Conservation (phyloP, 2,797 vertebrate species). For the Agapornis canus region DNA sequence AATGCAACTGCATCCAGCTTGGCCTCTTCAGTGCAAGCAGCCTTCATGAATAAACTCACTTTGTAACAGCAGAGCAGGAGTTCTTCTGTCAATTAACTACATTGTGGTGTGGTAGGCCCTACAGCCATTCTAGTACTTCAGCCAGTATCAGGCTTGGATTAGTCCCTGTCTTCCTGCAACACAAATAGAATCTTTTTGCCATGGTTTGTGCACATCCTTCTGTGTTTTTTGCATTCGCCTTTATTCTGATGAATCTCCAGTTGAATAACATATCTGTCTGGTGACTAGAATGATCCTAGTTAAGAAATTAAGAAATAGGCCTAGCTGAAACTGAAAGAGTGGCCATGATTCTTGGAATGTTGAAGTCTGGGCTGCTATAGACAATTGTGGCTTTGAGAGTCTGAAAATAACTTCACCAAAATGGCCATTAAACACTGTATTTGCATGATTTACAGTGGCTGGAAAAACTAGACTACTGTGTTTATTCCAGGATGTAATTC, state of each 20-base stretch:
- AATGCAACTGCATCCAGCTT: background rate
- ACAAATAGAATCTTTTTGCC: background rate
- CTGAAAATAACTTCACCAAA: background rate
- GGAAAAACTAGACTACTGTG: background rate
- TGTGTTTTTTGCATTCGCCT: background rate
- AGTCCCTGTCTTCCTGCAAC: background rate
- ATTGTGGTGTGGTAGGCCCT: rapidly evolving
- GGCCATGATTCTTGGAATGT: background rate
- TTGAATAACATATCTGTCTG: rapidly evolving
- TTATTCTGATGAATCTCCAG: background rate
- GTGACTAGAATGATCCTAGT: background rate
- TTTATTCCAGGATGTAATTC: background rate
- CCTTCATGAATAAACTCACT: background rate
- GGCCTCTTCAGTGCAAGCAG: background rate
- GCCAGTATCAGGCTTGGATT: background rate
- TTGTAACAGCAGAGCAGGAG: background rate
- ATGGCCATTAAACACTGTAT: background rate
- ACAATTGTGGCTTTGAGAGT: background rate
- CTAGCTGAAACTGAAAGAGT: background rate
- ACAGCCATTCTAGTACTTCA: background rate
- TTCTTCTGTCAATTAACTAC: background rate
- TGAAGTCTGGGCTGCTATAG: background rate
- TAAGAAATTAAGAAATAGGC: background rate
- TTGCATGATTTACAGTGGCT: background rate
- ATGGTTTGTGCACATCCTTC: background rate